These are phyloP conservation scores for Brachyptera risi DNA, from an alignment of 2,888 invertebrate genomes.

Conservation along the genomic window DNA sequence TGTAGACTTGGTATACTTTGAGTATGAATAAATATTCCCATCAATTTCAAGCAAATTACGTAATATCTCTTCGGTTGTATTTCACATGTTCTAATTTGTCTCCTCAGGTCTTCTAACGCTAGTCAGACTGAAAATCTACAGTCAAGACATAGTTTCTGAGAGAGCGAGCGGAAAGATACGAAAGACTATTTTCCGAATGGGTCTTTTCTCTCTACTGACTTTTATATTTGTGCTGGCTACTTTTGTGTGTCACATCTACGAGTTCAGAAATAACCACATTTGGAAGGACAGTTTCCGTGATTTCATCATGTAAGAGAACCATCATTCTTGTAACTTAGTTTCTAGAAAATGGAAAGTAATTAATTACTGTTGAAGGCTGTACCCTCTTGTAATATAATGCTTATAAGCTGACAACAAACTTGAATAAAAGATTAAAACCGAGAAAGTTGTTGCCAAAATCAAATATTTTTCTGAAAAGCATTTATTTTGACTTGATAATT, in stretches of 20 bases:
- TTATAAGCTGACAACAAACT: no score
- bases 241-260: slow-evolving; percentile 78
- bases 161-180: slow-evolving; percentile 82
- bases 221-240: slow-evolving; percentile 75
- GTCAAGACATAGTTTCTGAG: slow-evolving; percentile 78
- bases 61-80: no score
- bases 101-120: slow-evolving; percentile 69
- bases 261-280: slow-evolving; percentile 65
- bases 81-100: no score
- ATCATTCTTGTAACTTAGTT: slow-evolving; percentile 35
- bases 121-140: slow-evolving; percentile 73
- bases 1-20: no score
- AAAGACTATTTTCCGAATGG: slow-evolving; percentile 80
- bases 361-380: background rate
- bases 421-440: no score
- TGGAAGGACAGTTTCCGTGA: slow-evolving; percentile 75
- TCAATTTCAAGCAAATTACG: no score
- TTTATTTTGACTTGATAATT: no score
- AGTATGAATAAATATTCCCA: no score
- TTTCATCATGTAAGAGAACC: slow-evolving; percentile 85
- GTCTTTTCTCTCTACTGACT: slow-evolving; percentile 72
- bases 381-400: no score
- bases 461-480: no score
- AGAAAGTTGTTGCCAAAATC: no score
- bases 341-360: background rate